Percentiles rank a stretch among this genome's conserved stretches.
These are phyloP conservation scores for Cochlearius cochlearius DNA, from an alignment of 2,113 vertebrate genomes.

Conservation along the genomic window DNA sequence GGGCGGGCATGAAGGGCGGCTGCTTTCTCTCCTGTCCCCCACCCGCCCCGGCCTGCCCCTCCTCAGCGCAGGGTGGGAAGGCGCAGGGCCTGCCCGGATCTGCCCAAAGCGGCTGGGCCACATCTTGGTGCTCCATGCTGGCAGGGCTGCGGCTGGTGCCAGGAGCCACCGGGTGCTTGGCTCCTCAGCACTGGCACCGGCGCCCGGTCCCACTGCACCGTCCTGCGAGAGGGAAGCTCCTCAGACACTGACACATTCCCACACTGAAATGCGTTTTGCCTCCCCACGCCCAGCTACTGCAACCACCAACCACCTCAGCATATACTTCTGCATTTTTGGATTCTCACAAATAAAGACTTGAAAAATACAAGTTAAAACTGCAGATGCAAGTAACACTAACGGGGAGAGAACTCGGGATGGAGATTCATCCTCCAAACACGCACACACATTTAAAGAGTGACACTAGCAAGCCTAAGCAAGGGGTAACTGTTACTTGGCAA, in stretches of 20 bases:
- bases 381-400: neutral
- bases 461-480: neutral
- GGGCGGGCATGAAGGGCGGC: rapidly evolving
- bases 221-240: neutral
- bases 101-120: rapidly evolving
- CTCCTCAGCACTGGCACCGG: neutral
- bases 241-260: rapidly evolving
- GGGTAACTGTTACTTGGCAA: neutral
- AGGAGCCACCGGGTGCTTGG: rapidly evolving
- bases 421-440: neutral
- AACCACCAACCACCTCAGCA: neutral
- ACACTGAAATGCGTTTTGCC: rapidly evolving
- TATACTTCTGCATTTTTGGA: neutral
- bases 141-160: neutral
- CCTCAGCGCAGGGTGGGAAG: rapidly evolving
- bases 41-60: neutral
- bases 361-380: neutral
- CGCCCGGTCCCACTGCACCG: rapidly evolving
- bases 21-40: rapidly evolving
- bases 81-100: rapidly evolving
- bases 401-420: neutral
- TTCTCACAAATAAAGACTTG: neutral
- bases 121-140: rapidly evolving
- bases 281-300: rapidly evolving
- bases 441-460: neutral